Conservation (phyloP, 2,797 vertebrate species). For the Betta splendens region DNA sequence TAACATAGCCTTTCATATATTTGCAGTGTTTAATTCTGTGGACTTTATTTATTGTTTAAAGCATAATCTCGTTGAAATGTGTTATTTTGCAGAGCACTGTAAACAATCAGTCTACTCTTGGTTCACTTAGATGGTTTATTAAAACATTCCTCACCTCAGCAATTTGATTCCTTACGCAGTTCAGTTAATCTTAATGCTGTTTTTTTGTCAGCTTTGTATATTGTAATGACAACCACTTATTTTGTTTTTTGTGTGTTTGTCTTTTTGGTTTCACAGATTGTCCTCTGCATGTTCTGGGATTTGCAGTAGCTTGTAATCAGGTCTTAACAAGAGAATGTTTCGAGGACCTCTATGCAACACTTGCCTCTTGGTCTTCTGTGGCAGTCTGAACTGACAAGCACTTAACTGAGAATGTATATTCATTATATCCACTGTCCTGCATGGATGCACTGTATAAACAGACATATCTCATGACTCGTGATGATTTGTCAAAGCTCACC, state of each 20-base stretch:
- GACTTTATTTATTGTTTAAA: conserved; percentile 55
- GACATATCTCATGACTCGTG: conserved; percentile 25
- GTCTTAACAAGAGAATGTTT: conserved; percentile 68
- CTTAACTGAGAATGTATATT: conserved; percentile 68
- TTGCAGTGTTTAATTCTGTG: conserved; percentile 11
- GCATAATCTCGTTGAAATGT: conserved; percentile 30
- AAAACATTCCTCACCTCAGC: conserved; percentile 1
- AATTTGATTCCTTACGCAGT: conserved; percentile 19
- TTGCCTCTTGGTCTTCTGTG: conserved; percentile 57
- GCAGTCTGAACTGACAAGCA: conserved; percentile 60
- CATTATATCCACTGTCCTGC: conserved; percentile 49
- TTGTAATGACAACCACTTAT: conserved; percentile 16
- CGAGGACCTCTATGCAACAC: conserved; percentile 77
- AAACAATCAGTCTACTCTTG: conserved; percentile 24
- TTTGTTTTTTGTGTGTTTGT: conserved; percentile 1
- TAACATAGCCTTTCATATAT: conserved; percentile 1
- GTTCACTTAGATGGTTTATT: conserved; percentile 20
- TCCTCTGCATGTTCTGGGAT: conserved; percentile 33
- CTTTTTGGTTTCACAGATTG: conserved; percentile 23
- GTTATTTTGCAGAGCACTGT: conserved; percentile 35
- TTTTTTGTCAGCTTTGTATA: conserved; percentile 7
- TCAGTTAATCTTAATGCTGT: not conserved
- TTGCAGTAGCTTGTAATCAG: conserved; percentile 55
- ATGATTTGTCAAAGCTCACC: conserved; percentile 8
- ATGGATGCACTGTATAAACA: conserved; percentile 48